Percentiles rank a stretch among this genome's conserved stretches.
Conservation (phyloP, 2,113 vertebrate species). For the Heliornis fulica region DNA sequence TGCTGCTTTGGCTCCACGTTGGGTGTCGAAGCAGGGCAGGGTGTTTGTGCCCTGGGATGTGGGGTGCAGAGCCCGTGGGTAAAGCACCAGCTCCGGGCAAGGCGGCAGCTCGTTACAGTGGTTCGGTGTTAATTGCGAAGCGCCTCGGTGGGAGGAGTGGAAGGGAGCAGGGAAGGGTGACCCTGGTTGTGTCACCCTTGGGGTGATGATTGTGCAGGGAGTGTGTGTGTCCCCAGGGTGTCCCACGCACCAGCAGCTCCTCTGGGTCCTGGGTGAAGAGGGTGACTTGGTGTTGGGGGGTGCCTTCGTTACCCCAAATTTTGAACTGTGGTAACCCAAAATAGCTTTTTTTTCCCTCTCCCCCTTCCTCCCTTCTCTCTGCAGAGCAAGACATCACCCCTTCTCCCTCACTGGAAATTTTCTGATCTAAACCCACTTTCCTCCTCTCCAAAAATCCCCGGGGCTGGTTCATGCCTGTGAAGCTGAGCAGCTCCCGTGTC, state of each 20-base stretch:
- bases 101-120: fast-evolving
- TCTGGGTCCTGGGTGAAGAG: fast-evolving
- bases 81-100: fast-evolving
- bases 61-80: neutral
- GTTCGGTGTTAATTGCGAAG: neutral
- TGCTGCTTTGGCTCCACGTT: neutral
- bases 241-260: neutral
- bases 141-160: fast-evolving
- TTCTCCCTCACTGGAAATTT: neutral
- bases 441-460: neutral
- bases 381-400: fast-evolving
- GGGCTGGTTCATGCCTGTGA: neutral
- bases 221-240: fast-evolving
- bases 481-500: neutral
- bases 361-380: neutral
- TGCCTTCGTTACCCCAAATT: fast-evolving
- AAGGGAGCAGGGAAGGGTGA: neutral
- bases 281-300: fast-evolving
- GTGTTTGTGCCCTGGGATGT: fast-evolving
- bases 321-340: fast-evolving
- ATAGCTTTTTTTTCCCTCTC: neutral
- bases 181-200: too few species aligned
- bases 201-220: fast-evolving
- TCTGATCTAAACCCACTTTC: neutral
- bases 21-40: neutral